phyloP scores from a whole-genome alignment of 2,113 vertebrate species.

The Pungitius pungitius region DNA sequence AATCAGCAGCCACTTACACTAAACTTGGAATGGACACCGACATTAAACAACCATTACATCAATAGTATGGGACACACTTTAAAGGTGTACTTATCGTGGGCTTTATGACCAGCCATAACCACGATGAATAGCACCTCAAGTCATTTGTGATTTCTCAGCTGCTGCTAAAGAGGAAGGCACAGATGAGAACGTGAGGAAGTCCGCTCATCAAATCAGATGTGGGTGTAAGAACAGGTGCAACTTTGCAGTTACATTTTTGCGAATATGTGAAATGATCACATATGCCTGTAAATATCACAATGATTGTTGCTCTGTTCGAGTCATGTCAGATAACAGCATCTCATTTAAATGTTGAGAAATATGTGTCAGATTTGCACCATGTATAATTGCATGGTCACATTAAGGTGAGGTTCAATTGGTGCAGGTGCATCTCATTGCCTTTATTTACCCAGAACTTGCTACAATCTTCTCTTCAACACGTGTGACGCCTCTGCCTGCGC shows the following conservation, averaged over 20 bases:
- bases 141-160: slow-evolving; percentile 42
- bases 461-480: slow-evolving; percentile 7
- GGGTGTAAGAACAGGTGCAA: background rate
- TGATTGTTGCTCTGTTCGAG: background rate
- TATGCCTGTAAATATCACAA: background rate
- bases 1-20: slow-evolving; percentile 69
- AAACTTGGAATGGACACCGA: slow-evolving; percentile 55
- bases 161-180: background rate
- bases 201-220: background rate
- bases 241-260: background rate
- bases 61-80: slow-evolving; percentile 58
- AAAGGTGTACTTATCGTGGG: slow-evolving; percentile 61
- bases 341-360: background rate
- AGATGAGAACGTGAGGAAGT: slow-evolving; percentile 6
- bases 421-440: slow-evolving; percentile 40
- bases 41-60: slow-evolving; percentile 78
- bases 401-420: slow-evolving; percentile 31
- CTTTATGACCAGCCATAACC: slow-evolving; percentile 71
- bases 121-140: slow-evolving; percentile 44
- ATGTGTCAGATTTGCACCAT: background rate
- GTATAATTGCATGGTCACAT: background rate
- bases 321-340: background rate
- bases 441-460: slow-evolving; percentile 10
- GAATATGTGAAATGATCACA: background rate
- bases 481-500: background rate